Percentiles rank a stretch among this genome's conserved stretches.
These are phyloP conservation scores for Cryptomyrus ogoouensis DNA, from an alignment of 2,113 vertebrate species.

Conservation along the genomic window DNA sequence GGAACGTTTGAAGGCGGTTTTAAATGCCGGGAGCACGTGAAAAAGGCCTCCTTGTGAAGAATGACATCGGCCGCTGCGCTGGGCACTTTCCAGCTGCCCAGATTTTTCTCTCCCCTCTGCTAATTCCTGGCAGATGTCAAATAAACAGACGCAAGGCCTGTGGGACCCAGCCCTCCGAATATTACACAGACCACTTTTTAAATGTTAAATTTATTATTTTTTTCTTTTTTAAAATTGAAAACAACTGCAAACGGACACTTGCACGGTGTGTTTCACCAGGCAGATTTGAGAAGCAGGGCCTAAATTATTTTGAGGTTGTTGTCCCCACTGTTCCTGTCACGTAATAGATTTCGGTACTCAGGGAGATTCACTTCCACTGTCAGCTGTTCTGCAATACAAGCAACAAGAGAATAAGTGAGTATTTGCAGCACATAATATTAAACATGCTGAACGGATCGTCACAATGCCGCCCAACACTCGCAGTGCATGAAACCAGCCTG, in stretches of 20 bases:
- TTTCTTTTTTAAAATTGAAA: not conserved
- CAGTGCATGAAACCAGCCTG: not conserved
- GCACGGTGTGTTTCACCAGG: not conserved
- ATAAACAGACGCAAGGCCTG: constrained; percentile 8
- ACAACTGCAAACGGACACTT: not conserved
- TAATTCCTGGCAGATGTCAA: constrained; percentile 39
- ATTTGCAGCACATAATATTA: not conserved
- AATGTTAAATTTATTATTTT: not conserved
- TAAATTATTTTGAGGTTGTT: not conserved
- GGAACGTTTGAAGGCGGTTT: not conserved
- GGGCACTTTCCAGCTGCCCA: not conserved
- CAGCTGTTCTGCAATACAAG: not conserved
- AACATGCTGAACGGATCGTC: not conserved
- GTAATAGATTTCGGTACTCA: not conserved
- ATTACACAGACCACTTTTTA: constrained; percentile 12
- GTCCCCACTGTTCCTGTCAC: not conserved
- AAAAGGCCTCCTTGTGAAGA: not conserved
- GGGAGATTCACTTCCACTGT: not conserved
- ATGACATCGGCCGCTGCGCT: not conserved
- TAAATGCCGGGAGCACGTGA: not conserved
- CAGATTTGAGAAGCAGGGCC: not conserved
- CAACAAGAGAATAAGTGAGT: not conserved
- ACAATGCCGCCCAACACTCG: not conserved
- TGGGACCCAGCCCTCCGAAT: not conserved
- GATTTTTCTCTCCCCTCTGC: constrained; percentile 10